Percentiles rank a stretch among this genome's conserved stretches.
phyloP scores from a whole-genome alignment of 2,797 vertebrate genomes.

The Hoplostethus atlanticus region DNA sequence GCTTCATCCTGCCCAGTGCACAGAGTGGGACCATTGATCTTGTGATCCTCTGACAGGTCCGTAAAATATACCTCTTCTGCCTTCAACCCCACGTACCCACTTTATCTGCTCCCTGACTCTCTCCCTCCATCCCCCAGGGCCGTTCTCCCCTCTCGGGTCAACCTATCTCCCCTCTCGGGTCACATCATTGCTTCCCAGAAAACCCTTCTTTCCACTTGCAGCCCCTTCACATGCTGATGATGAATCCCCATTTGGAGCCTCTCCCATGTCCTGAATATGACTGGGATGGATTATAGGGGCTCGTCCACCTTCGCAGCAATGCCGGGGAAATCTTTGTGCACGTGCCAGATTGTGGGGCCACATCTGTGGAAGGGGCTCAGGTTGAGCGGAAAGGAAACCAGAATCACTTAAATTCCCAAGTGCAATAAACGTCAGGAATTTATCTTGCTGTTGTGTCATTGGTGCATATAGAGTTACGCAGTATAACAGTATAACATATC shows the following conservation, averaged over 20 bases:
- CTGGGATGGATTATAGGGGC: constrained; percentile 29
- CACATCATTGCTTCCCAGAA: constrained; percentile 73
- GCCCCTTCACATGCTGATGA: constrained; percentile 47
- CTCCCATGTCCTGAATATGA: constrained; percentile 51
- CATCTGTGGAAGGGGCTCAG: background rate
- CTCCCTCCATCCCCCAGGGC: constrained; percentile 39
- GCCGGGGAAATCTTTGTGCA: background rate
- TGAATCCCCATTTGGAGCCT: constrained; percentile 60
- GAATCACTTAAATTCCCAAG: constrained; percentile 7
- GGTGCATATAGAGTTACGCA: background rate
- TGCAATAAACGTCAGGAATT: background rate
- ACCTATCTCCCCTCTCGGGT: constrained; percentile 74
- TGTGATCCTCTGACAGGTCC: constrained; percentile 46
- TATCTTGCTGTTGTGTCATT: background rate
- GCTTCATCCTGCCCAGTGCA: constrained; percentile 10
- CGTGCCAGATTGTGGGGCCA: background rate
- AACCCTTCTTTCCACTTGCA: constrained; percentile 38
- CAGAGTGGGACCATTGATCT: constrained; percentile 36
- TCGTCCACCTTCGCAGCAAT: constrained; percentile 10
- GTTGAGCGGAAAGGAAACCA: background rate
- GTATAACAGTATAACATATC: background rate
- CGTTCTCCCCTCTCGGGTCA: constrained; percentile 45
- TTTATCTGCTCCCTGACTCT: constrained; percentile 33
- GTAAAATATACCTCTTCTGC: constrained; percentile 56
- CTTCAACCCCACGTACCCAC: constrained; percentile 28